Base-by-base conservation (phyloP, 2,797 vertebrate species). In the Myotis planiceps region DNA sequence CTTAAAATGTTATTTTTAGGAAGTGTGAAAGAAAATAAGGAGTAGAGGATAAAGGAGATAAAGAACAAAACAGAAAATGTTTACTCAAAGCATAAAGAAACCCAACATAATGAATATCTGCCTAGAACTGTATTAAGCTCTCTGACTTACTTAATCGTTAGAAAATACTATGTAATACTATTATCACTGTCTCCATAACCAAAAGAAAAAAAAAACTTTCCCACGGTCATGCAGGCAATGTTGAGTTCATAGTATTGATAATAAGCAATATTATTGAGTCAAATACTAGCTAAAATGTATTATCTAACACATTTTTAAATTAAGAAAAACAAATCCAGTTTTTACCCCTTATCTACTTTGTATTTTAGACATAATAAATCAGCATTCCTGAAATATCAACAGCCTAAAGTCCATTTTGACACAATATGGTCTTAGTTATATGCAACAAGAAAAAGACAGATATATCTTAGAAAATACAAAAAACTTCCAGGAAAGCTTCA, bases 381-480 rank as follows among this genome's bases (percentile, higher is more conserved):
- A 81, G 14, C 29, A 71, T 14, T 63, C 19, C 12, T 93, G 32
- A 86, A 84, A 58, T 71, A 83, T 55, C 15, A 66, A 49, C 3
- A 88, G 9, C 10, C 37, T 63, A 1, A 88, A 65, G 51, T 39
- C 18, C 66, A 53, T 87, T 90, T 94, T 45, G 65, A 55, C n/a
- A 39, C 9, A 88, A 47, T 72, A 42, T 65, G 6, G 10, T 85
- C 23, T 89, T 60, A 84, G 45, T 72, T 88, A 65, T 37, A 18
- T 19, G 88, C 51, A 89, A 69, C n/a, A 32, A 78, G 9, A 39
- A 89, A 94, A 89, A 63, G 21, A 51, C 12, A 60, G 53, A 32
- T 42, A 39, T 76, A 79, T 34, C 51, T 90, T 93, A 81, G 39
- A 47, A 95, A 92, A 91, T n/a, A 90, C 0, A 88, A 65, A 92